These are phyloP conservation scores for Novumbra hubbsi DNA, from an alignment of 2,797 vertebrate genomes.

Conservation along the genomic window DNA sequence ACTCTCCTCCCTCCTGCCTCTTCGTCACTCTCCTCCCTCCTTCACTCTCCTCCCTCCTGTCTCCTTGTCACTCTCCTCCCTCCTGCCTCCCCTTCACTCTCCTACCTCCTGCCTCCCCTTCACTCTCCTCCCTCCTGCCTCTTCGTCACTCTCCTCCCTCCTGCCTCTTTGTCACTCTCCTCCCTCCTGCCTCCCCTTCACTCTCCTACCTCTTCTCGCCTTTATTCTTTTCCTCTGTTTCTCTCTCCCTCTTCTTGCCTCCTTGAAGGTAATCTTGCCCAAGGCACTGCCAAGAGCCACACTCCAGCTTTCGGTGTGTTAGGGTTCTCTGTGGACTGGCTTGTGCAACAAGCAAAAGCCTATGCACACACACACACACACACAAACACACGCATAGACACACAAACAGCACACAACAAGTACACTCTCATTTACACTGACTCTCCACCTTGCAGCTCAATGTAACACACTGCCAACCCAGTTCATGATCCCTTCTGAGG, in stretches of 20 bases:
- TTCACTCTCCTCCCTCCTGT: conserved; percentile 2
- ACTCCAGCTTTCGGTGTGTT: conserved; percentile 27
- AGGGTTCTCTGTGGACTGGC: conserved; percentile 17
- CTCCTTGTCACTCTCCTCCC: not conserved
- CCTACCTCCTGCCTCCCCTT: conserved; percentile 3
- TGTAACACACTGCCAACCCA: not conserved
- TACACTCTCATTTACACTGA: not conserved
- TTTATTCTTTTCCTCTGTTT: not conserved
- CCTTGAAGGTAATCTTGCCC: conserved; percentile 39
- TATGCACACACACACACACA: conserved; percentile 5
- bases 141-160: not conserved
- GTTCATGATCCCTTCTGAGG: conserved; percentile 21
- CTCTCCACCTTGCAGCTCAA: not conserved
- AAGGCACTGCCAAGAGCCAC: conserved; percentile 44
- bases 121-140: conserved; percentile 3
- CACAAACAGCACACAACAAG: not conserved
- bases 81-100: conserved; percentile 21
- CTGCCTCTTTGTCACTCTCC: conserved; percentile 5
- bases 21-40: too few relatives aligned
- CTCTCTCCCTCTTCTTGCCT: conserved; percentile 14
- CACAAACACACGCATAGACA: conserved; percentile 6
- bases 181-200: conserved; percentile 21
- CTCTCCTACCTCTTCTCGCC: not conserved
- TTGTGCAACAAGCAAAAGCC: not conserved
- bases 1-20: conserved; percentile 3